Evolutionary conservation across 2,888 invertebrate species (phyloP), one percentile per base, ranked within the genome.

Genomic region (Caenorhabditis sp.): DNA sequence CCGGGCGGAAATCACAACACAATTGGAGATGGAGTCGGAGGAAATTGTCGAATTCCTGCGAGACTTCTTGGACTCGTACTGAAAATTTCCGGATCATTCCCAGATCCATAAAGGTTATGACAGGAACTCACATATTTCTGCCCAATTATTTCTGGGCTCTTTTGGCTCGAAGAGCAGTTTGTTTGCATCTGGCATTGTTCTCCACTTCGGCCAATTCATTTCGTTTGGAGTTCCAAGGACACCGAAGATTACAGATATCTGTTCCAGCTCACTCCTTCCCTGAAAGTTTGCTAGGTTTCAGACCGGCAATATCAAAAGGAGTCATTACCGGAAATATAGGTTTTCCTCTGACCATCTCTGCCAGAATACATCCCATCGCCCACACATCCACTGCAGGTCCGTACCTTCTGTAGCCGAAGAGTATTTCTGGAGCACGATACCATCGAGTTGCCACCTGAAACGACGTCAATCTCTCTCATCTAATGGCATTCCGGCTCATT

Each of bases 201-300:
- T 68, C 90, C 90, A 91, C n/a, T 82, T 86, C 1, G 90, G 90
- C 90, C 90, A 91, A 49, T 68, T 88, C 26, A 75, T 47, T 10
- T 84, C 82, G 26, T 81, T 86, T n/a, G 90, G 90, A 16, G 89
- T 91, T 22, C 90, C 90, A 14, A 91, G 83, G 5, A 89, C 80
- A 12, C 79, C 64, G 56, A 90, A 90, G 3, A 91, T 85, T 8
- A 84, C 73, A 10, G 88, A 86, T n/a, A 91, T 87, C 63, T 91
- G 90, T 54, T 91, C 90, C 41, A 91, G 84, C 66, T 91, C 90
- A 77, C 87, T 90, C 26, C 87, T 70, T n/a, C 91, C 91, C 90
- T 91, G 59, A 54, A 88, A 59, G 56, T 51, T 38, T 8, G 19
- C 0, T 19, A 10, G n/a, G n/a, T 59, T 22, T 38, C 22, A 7